Evolutionary conservation across 1,140 invertebrate genomes (phyloP).

Genomic region (Listronotus oregonensis): DNA sequence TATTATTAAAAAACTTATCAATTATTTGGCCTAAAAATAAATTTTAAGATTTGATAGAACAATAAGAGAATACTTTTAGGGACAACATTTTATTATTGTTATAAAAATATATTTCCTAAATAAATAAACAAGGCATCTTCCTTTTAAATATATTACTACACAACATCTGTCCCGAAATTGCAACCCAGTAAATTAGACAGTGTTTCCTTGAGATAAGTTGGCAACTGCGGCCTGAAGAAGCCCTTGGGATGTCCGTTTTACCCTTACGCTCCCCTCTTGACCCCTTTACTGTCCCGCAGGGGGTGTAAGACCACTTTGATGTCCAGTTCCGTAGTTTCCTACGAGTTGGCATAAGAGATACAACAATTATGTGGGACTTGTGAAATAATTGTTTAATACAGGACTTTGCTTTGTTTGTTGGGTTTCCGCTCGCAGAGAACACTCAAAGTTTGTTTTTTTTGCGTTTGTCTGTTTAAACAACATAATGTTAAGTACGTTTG

Average conservation of each 20-base stretch:
- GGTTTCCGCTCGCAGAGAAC: not conserved
- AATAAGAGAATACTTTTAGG: too few species aligned
- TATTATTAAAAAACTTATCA: too few species aligned
- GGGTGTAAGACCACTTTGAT: slow-evolving; percentile 26
- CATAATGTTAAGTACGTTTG: too few species aligned
- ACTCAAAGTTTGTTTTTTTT: too few species aligned
- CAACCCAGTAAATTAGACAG: slow-evolving; percentile 20
- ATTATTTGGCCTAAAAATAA: too few species aligned
- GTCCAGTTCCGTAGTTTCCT: slow-evolving; percentile 24
- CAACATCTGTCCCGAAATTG: not conserved
- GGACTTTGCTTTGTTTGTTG: not conserved
- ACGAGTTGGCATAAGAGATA: not conserved
- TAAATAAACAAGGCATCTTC: too few species aligned
- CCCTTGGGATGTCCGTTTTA: slow-evolving; percentile 24
- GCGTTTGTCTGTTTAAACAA: too few species aligned
- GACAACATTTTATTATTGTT: too few species aligned
- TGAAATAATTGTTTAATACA: slow-evolving; percentile 17
- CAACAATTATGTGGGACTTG: slow-evolving; percentile 10
- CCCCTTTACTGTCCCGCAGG: slow-evolving; percentile 1
- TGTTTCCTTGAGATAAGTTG: slow-evolving; percentile 27
- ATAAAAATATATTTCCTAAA: too few species aligned
- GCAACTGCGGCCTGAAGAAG: slow-evolving; percentile 19
- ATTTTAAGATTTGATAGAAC: too few species aligned
- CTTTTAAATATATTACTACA: too few species aligned
- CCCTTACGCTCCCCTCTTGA: slow-evolving; percentile 2